Conservation (phyloP, 2,113 vertebrate species). For the rabbit (Oryctolagus cuniculus) region mOryCun1.1 NC_091437.1:23508501-23509000, state of each 20-base stretch:
- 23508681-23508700: background rate
- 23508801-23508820: conserved; percentile 45
- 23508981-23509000: background rate
- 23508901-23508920: background rate
- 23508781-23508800: background rate
- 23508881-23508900: background rate
- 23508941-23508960: background rate
- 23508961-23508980: conserved; percentile 31
- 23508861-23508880: background rate
- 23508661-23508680: background rate
- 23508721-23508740: conserved; percentile 37
- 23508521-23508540: background rate
- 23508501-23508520: background rate
- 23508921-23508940: background rate
- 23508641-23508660: conserved; percentile 23
- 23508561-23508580: conserved; percentile 15
- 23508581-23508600: conserved; percentile 23
- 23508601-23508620: background rate
- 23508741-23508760: background rate
- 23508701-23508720: conserved; percentile 12
- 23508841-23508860: background rate
- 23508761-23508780: background rate
- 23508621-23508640: conserved; percentile 56
- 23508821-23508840: background rate
- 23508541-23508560: conserved; percentile 42